Evolutionary conservation across 2,888 invertebrate genomes (phyloP).

Genomic region (Apodemia zela): DNA sequence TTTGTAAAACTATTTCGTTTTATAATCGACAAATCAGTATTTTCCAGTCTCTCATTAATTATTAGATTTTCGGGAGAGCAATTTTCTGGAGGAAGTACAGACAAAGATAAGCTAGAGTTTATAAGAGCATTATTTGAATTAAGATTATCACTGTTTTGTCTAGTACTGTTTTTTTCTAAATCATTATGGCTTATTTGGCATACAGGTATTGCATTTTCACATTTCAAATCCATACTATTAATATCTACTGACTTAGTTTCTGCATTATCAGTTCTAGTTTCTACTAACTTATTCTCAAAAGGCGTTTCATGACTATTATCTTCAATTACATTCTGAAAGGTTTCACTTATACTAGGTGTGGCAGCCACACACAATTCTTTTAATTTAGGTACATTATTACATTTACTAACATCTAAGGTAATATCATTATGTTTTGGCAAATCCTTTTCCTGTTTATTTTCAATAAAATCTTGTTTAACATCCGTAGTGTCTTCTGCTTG

Average conservation of each 20-base stretch:
- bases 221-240: slow-evolving; percentile 33
- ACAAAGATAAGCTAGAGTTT: neutral
- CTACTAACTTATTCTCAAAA: slow-evolving; percentile 64
- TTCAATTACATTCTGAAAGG: slow-evolving; percentile 56
- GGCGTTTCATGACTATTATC: slow-evolving; percentile 63
- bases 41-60: neutral
- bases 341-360: slow-evolving; percentile 66
- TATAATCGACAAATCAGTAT: neutral
- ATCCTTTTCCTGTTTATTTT: slow-evolving; percentile 46
- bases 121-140: neutral
- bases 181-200: slow-evolving; percentile 22
- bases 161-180: slow-evolving; percentile 16
- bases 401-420: slow-evolving; percentile 50
- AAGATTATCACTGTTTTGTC: neutral
- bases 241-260: slow-evolving; percentile 72
- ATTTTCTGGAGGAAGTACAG: neutral
- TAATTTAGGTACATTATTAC: slow-evolving; percentile 51
- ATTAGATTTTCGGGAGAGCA: neutral
- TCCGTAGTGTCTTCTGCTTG: slow-evolving; percentile 34
- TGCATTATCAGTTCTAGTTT: slow-evolving; percentile 58
- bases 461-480: slow-evolving; percentile 35
- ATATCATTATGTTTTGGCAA: slow-evolving; percentile 57
- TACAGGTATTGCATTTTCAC: slow-evolving; percentile 34
- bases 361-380: slow-evolving; percentile 66
- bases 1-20: neutral